Evolutionary conservation across 2,113 vertebrate species (phyloP).

Genomic region (Spheniscus mendiculus): DNA sequence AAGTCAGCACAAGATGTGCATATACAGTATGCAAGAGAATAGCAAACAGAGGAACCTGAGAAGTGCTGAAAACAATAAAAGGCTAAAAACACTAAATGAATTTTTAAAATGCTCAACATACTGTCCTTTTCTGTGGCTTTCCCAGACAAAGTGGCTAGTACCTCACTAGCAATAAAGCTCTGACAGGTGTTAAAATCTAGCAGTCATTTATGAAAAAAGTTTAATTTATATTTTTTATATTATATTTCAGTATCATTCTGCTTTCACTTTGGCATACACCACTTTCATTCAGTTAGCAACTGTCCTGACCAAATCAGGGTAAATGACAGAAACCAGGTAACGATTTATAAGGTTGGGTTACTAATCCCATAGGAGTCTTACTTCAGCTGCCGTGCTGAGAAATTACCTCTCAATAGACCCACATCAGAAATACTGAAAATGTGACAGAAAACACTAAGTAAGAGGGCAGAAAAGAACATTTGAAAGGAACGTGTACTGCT

Average conservation of each 20-base stretch:
- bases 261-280: neutral
- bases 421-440: conserved; percentile 67
- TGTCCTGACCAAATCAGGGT: conserved; percentile 40
- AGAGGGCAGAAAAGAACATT: conserved; percentile 61
- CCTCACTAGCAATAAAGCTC: neutral
- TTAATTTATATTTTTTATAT: conserved; percentile 23
- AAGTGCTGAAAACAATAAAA: neutral
- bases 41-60: neutral
- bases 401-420: conserved; percentile 36
- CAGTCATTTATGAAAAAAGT: neutral
- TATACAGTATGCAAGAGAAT: neutral
- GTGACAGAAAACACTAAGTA: conserved; percentile 54
- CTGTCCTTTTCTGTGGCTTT: neutral
- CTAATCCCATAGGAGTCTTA: neutral
- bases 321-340: conserved; percentile 50
- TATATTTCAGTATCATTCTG: neutral
- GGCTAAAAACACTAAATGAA: neutral
- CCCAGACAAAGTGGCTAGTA: neutral
- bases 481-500: conserved; percentile 63
- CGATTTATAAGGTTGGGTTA: conserved; percentile 33
- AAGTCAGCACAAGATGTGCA: neutral
- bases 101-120: neutral
- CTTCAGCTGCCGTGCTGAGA: conserved; percentile 9
- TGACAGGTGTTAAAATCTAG: neutral
- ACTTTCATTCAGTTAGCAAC: neutral